These are phyloP conservation scores for Zygogramma bicolorata DNA, from an alignment of 2,888 invertebrate genomes.

Conservation along the genomic window DNA sequence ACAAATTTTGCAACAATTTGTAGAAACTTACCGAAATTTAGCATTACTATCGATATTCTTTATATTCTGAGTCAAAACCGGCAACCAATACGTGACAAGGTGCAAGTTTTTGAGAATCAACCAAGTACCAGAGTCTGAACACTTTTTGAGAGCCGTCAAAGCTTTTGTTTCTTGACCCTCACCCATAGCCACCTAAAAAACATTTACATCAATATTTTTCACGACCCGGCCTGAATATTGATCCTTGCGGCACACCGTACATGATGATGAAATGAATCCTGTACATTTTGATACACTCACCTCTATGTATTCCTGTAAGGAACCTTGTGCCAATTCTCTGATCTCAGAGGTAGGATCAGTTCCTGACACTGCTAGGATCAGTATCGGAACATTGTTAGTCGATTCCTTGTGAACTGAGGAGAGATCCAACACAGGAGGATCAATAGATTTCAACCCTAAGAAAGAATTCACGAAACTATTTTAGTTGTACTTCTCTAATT, in stretches of 20 bases:
- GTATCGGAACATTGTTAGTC: constrained; percentile 75
- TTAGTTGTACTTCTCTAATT: not conserved
- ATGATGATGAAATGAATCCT: not conserved
- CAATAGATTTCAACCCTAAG: constrained; percentile 54
- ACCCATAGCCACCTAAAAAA: constrained; percentile 79
- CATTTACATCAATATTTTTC: not conserved
- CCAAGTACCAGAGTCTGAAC: constrained; percentile 78
- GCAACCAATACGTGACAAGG: constrained; percentile 79
- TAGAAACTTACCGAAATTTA: constrained; percentile 68
- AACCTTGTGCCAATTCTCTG: constrained; percentile 72
- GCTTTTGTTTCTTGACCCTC: constrained; percentile 81
- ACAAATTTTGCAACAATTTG: not conserved
- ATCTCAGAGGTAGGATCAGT: constrained; percentile 91
- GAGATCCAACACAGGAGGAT: constrained; percentile 61
- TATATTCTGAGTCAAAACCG: constrained; percentile 77
- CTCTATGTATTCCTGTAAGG: constrained; percentile 21
- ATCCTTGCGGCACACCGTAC: not conserved
- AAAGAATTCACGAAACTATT: constrained; percentile 24
- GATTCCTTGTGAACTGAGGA: constrained; percentile 71
- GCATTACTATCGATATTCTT: constrained; percentile 66
- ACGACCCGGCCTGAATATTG: not conserved
- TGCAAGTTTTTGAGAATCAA: constrained; percentile 86
- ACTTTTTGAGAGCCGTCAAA: constrained; percentile 71
- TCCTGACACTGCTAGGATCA: constrained; percentile 89
- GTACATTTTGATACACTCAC: constrained; percentile 4